Conservation (phyloP, 2,113 vertebrate genomes). For the Prietella phreatophila region DNA sequence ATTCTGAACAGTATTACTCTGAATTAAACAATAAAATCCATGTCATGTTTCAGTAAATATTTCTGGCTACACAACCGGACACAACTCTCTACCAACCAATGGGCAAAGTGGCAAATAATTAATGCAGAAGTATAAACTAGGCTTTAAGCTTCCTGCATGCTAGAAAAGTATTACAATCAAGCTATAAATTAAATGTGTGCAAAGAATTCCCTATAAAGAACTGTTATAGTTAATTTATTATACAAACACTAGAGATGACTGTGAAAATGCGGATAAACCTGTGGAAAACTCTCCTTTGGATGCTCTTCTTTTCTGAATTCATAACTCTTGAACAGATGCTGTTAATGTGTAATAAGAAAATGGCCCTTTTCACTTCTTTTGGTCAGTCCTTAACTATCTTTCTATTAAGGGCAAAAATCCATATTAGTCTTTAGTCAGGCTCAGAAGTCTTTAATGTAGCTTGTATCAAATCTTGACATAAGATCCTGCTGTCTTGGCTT, state of each 20-base stretch:
- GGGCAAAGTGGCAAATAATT: not conserved
- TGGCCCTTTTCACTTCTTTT: not conserved
- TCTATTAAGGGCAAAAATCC: not conserved
- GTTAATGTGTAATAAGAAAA: conserved; percentile 16
- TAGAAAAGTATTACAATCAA: not conserved
- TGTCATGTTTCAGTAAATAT: not conserved
- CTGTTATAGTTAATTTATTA: not conserved
- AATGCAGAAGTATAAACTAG: not conserved
- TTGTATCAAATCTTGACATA: not conserved
- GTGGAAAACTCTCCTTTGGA: not conserved
- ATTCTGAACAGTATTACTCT: not conserved
- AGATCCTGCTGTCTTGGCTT: not conserved
- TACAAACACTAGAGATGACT: not conserved
- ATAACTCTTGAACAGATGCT: conserved; percentile 1
- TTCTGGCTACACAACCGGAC: not conserved
- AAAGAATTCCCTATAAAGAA: not conserved
- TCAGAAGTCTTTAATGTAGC: not conserved
- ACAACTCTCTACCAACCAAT: not conserved
- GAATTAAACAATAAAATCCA: not conserved
- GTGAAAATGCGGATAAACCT: not conserved
- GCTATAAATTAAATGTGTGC: not conserved
- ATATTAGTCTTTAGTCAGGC: not conserved
- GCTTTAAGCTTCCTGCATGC: not conserved
- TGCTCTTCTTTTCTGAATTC: not conserved
- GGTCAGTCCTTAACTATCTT: not conserved